Percentiles rank a stretch among this genome's conserved stretches.
Conservation (phyloP, 2,113 vertebrate genomes). For the Ahaetulla prasina region DNA sequence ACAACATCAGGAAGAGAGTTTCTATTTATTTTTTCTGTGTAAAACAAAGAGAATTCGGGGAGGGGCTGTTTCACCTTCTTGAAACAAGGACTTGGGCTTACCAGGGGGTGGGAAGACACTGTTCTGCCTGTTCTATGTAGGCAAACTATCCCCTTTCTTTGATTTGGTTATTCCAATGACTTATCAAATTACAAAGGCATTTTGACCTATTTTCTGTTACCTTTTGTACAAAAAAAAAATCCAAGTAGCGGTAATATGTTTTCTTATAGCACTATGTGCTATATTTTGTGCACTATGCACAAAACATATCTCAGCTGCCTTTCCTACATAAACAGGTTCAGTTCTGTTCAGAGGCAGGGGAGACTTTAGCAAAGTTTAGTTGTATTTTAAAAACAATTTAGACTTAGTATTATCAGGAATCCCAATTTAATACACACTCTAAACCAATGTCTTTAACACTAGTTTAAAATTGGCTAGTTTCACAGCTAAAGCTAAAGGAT, state of each 20-base stretch:
- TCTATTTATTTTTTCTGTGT: slow-evolving; percentile 52
- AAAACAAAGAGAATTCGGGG: slow-evolving; percentile 45
- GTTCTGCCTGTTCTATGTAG: not conserved
- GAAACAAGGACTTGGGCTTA: slow-evolving; percentile 48
- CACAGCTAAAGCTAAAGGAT: not conserved
- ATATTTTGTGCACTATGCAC: no score
- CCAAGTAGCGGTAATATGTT: not conserved
- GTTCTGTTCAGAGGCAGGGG: not conserved
- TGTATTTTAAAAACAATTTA: not conserved
- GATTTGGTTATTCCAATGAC: not conserved
- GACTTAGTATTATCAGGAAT: not conserved
- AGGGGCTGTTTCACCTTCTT: slow-evolving; percentile 45
- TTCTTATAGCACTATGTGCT: not conserved
- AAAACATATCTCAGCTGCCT: not conserved
- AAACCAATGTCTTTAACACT: not conserved
- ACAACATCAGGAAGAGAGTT: not conserved
- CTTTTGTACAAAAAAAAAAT: not conserved
- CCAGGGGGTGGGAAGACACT: not conserved
- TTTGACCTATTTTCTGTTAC: not conserved
- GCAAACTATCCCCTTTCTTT: not conserved
- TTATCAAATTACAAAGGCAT: not conserved
- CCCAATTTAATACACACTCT: not conserved
- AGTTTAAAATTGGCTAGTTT: not conserved
- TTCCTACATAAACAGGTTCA: not conserved
- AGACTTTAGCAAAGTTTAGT: not conserved